Conservation (phyloP, 92 coral and sea anemone genomes). For the Muricea muricata region DNA sequence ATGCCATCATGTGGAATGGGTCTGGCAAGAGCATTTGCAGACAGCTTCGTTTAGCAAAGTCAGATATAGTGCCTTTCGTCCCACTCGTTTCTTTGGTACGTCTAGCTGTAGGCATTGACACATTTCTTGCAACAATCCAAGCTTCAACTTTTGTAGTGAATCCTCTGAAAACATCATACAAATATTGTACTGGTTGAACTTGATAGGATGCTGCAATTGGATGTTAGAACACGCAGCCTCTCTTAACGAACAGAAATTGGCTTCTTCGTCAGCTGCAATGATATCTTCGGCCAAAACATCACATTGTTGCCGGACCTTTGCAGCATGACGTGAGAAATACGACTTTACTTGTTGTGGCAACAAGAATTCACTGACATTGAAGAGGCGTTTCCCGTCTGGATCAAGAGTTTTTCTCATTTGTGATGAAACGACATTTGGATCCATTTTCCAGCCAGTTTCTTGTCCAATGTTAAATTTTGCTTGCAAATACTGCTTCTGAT, state of each 20-base stretch:
- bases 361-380: too few species aligned
- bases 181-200: slow-evolving; percentile 37
- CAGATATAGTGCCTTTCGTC: slow-evolving; percentile 33
- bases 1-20: neutral
- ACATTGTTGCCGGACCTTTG: neutral
- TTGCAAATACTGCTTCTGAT: too few species aligned
- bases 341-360: too few species aligned
- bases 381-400: too few species aligned
- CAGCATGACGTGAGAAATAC: too few species aligned
- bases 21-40: slow-evolving; percentile 22
- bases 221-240: slow-evolving; percentile 37
- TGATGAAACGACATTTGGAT: too few species aligned
- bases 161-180: slow-evolving; percentile 37
- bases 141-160: slow-evolving; percentile 21
- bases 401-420: too few species aligned
- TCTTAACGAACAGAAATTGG: neutral
- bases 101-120: slow-evolving; percentile 33
- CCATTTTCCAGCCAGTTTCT: too few species aligned
- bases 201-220: slow-evolving; percentile 41
- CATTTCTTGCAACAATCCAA: slow-evolving; percentile 28
- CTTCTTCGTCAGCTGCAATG: slow-evolving; percentile 27
- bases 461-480: too few species aligned
- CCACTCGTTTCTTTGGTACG: slow-evolving; percentile 16
- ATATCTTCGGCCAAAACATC: slow-evolving; percentile 3
- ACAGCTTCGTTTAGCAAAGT: slow-evolving; percentile 21